Percentiles rank a stretch among this genome's conserved stretches.
phyloP scores from a whole-genome alignment of 2,797 vertebrate genomes.

The Gastrophryne carolinensis region DNA sequence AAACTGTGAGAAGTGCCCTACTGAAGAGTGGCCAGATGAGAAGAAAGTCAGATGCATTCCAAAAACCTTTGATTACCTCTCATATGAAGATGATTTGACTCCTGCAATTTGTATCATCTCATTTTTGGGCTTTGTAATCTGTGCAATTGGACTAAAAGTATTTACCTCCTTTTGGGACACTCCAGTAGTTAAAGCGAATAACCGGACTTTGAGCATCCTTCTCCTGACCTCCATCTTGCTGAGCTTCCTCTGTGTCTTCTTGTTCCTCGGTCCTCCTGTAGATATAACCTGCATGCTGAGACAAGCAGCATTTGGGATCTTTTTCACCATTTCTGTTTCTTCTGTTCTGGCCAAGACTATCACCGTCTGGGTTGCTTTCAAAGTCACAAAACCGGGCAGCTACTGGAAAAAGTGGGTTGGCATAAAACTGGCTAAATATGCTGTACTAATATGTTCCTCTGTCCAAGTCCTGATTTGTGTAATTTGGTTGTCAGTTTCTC shows the following conservation, averaged over 20 bases:
- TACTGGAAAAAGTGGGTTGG: not conserved
- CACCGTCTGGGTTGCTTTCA: not conserved
- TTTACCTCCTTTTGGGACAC: not conserved
- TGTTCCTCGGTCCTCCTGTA: not conserved
- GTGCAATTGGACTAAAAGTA: not conserved
- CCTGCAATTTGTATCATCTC: not conserved
- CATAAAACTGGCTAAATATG: not conserved
- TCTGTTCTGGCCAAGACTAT: constrained; percentile 1
- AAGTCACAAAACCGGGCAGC: not conserved
- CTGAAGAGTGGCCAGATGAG: constrained; percentile 1
- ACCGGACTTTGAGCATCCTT: not conserved
- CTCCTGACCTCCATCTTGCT: not conserved
- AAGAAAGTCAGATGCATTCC: not conserved
- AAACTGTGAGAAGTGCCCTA: not conserved
- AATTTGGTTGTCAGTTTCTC: not conserved
- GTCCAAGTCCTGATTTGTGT: not conserved
- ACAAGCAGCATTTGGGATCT: not conserved
- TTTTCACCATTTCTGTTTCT: not conserved
- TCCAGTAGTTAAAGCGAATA: not conserved
- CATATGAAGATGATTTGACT: not conserved
- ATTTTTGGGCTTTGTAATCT: not conserved
- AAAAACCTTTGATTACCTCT: not conserved
- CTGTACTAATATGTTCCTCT: not conserved
- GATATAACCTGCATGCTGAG: not conserved
- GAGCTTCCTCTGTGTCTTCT: constrained; percentile 2